A percentile compares a stretch with the other conserved stretches of the same genome.
Evolutionary conservation across 2,888 invertebrate species (phyloP).

Genomic region (Sinhomidia bicolor): DNA sequence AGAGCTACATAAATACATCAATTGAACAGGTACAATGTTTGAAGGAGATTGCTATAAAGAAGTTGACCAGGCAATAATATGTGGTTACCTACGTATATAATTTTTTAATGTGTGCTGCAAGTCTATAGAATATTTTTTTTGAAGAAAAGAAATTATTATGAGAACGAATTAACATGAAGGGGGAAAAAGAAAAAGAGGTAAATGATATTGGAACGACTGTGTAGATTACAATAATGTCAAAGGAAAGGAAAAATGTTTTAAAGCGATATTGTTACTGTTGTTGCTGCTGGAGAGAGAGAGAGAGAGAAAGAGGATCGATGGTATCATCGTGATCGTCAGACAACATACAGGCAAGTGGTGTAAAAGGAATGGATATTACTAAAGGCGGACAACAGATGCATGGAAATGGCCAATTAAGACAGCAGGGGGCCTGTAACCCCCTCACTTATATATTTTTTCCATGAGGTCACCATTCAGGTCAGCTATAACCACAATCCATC

Average conservation of each 20-base stretch:
- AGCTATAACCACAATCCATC: constrained; percentile 79
- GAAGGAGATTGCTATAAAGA: not conserved
- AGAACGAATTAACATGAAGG: constrained; percentile 35
- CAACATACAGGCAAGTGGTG: constrained; percentile 3
- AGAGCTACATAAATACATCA: constrained; percentile 29
- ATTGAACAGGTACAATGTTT: constrained; percentile 2
- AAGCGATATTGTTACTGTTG: not conserved
- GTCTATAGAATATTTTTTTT: constrained; percentile 5
- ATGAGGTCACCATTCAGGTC: constrained; percentile 80
- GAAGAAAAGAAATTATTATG: constrained; percentile 29
- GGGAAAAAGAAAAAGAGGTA: constrained; percentile 20
- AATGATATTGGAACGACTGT: constrained; percentile 41
- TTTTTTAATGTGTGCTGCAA: constrained; percentile 8
- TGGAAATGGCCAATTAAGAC: constrained; percentile 80
- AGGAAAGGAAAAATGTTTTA: constrained; percentile 28
- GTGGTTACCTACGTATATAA: not conserved
- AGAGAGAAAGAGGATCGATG: constrained; percentile 19
- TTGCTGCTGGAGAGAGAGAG: constrained; percentile 22
- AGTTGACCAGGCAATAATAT: not conserved
- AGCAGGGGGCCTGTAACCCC: constrained; percentile 80
- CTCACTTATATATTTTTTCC: constrained; percentile 79
- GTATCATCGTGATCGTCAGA: constrained; percentile 8
- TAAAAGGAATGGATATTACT: constrained; percentile 48
- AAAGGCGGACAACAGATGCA: constrained; percentile 80
- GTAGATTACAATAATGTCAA: constrained; percentile 51